Percentiles rank a stretch among this genome's conserved stretches.
phyloP scores from a whole-genome alignment of 2,113 vertebrate genomes.

The Takifugu flavidus region DNA sequence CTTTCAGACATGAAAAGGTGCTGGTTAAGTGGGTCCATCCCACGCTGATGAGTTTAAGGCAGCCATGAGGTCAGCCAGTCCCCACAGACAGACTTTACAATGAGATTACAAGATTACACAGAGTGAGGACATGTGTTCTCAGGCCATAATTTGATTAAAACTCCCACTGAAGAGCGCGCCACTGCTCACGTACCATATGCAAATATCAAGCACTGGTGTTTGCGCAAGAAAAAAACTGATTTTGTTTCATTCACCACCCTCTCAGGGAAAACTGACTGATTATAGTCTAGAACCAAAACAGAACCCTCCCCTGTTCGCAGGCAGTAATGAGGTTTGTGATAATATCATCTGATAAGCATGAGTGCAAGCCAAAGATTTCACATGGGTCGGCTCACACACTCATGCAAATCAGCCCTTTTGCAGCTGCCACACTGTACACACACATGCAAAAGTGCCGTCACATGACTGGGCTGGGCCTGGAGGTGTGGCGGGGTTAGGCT shows the following conservation, averaged over 20 bases:
- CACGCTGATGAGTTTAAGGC: conserved; percentile 43
- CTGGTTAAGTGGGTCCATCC: conserved; percentile 30
- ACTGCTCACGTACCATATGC: conserved; percentile 24
- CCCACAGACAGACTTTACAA: conserved; percentile 42
- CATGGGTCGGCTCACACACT: no score
- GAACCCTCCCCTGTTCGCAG: no score
- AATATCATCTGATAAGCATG: no score
- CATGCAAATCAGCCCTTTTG: no score
- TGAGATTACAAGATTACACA: conserved; percentile 61
- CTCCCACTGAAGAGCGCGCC: conserved; percentile 24
- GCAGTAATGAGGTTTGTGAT: no score
- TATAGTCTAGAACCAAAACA: no score
- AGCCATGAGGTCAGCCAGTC: conserved; percentile 20
- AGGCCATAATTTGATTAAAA: conserved; percentile 55
- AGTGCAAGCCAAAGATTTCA: no score
- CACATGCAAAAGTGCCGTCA: conserved; percentile 50
- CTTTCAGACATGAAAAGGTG: conserved; percentile 29
- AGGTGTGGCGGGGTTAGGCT: conserved; percentile 45
- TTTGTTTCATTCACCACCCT: no score
- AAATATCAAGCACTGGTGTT: conserved; percentile 20
- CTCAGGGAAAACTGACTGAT: no score
- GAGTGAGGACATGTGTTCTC: conserved; percentile 44
- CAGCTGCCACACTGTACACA: not conserved
- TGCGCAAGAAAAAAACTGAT: no score
- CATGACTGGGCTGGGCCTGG: conserved; percentile 63